Conservation (phyloP, 2,113 vertebrate genomes). For the Nerophis ophidion region DNA sequence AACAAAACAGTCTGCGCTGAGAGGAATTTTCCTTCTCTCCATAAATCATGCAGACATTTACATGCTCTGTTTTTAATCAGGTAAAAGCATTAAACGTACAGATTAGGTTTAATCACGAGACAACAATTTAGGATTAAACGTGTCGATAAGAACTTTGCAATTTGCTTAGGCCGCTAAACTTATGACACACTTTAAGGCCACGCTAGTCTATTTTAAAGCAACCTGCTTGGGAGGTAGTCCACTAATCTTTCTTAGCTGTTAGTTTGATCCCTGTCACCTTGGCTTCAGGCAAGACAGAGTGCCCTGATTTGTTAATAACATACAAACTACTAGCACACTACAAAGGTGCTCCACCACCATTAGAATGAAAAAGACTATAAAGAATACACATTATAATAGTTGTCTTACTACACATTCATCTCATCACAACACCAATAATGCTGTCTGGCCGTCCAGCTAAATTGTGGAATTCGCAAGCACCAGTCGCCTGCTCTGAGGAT, state of each 20-base stretch:
- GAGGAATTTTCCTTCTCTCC: slow-evolving; percentile 40
- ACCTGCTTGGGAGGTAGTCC: background rate
- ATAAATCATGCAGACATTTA: slow-evolving; percentile 13
- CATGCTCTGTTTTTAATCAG: slow-evolving; percentile 13
- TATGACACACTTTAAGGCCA: background rate
- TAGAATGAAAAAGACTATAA: background rate
- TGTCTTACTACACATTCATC: background rate
- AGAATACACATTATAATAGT: background rate
- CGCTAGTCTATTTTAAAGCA: slow-evolving; percentile 4
- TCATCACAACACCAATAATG: background rate
- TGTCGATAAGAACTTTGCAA: background rate
- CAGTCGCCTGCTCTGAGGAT: slow-evolving; percentile 45
- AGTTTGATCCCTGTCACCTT: slow-evolving; percentile 6
- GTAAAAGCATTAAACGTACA: slow-evolving; percentile 3
- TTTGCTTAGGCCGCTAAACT: background rate
- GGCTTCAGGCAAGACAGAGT: background rate
- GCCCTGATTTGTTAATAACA: background rate
- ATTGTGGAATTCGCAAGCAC: slow-evolving; percentile 12
- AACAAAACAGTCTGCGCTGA: slow-evolving; percentile 29
- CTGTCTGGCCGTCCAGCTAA: slow-evolving; percentile 8
- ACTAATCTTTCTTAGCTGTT: slow-evolving; percentile 5
- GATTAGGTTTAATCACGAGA: slow-evolving; percentile 21
- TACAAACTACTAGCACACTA: background rate
- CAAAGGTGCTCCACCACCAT: background rate
- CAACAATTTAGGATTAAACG: slow-evolving; percentile 8